Conservation (phyloP, 2,888 invertebrate genomes). For the Danaus chrysippus region DNA sequence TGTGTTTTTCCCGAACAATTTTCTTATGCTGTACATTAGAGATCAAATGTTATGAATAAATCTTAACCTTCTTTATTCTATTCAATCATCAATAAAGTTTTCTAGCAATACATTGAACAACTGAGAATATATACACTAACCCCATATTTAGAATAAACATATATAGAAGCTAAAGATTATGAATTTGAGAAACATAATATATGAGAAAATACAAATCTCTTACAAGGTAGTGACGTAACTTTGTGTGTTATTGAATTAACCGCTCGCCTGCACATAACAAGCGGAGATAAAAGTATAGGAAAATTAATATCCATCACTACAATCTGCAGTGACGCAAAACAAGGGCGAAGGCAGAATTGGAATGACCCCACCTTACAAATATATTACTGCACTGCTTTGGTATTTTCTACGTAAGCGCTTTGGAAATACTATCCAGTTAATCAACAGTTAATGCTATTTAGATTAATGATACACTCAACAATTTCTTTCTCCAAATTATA, state of each 20-base stretch:
- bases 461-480: neutral
- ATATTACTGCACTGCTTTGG: neutral
- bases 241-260: slow-evolving; percentile 65
- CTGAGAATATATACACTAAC: too few species aligned
- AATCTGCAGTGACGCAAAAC: slow-evolving; percentile 54
- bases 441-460: too few species aligned
- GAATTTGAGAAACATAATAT: neutral
- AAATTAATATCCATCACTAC: slow-evolving; percentile 65
- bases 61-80: too few species aligned
- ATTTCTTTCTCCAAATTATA: neutral
- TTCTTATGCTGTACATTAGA: too few species aligned
- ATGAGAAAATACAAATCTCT: neutral
- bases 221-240: slow-evolving; percentile 18
- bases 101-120: too few species aligned
- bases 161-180: neutral
- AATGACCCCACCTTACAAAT: slow-evolving; percentile 15
- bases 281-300: slow-evolving; percentile 55
- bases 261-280: slow-evolving; percentile 66
- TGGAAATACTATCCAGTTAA: neutral
- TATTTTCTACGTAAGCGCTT: neutral
- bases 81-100: too few species aligned
- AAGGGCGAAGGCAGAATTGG: slow-evolving; percentile 25
- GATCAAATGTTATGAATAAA: too few species aligned
- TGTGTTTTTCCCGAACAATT: too few species aligned
- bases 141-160: too few species aligned